Percentiles rank a stretch among this genome's conserved stretches.
Evolutionary conservation across 2,888 invertebrate genomes (phyloP).

Genomic region (Plusia festucae): DNA sequence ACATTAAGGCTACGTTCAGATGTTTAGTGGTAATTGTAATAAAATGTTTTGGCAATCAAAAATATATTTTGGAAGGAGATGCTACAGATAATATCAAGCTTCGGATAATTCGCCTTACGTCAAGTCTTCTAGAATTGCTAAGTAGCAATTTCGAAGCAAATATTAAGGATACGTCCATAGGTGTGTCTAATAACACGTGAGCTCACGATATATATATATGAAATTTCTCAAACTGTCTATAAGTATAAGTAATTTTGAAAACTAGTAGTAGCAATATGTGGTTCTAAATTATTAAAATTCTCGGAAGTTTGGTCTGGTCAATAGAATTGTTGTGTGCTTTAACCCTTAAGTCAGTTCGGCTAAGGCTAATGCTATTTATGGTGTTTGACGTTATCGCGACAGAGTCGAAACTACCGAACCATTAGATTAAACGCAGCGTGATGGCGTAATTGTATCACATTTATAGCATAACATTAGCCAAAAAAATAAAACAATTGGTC

Average conservation of each 20-base stretch:
- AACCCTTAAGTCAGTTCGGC: constrained; percentile 73
- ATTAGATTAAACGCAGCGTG: constrained; percentile 74
- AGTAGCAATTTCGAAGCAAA: too few species aligned
- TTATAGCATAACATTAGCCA: constrained; percentile 56
- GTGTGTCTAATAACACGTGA: too few species aligned
- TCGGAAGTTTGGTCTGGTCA: too few species aligned
- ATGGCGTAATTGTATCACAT: constrained; percentile 64
- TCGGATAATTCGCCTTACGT: too few species aligned
- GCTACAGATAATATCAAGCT: background rate
- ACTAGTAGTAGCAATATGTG: too few species aligned
- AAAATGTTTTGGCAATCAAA: background rate
- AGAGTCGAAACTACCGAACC: constrained; percentile 74
- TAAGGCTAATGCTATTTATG: constrained; percentile 78
- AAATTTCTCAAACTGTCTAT: too few species aligned
- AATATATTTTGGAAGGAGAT: background rate
- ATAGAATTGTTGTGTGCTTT: constrained; percentile 3
- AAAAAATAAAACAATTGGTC: constrained; percentile 22
- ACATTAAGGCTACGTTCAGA: constrained; percentile 47
- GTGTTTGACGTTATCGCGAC: constrained; percentile 82
- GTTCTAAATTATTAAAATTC: too few species aligned
- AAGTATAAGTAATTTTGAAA: too few species aligned
- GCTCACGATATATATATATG: too few species aligned
- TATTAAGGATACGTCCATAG: too few species aligned
- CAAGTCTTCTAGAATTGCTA: too few species aligned
- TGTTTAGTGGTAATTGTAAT: background rate